A percentile compares a stretch with the other conserved stretches of the same genome.
phyloP scores from a whole-genome alignment of 2,888 invertebrate genomes.

The Meganola albula region DNA sequence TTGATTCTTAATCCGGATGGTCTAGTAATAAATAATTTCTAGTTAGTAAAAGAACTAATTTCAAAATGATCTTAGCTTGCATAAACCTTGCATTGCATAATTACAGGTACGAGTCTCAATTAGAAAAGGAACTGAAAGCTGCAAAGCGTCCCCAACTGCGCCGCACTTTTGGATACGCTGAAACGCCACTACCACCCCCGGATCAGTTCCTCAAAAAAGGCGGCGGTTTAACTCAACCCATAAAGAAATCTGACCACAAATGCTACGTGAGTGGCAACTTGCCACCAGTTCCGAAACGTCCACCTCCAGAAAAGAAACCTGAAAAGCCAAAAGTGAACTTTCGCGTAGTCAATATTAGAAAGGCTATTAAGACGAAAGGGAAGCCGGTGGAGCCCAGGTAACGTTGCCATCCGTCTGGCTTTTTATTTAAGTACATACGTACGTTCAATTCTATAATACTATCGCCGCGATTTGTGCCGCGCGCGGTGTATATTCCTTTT shows the following conservation, averaged over 20 bases:
- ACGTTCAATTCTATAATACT: no score
- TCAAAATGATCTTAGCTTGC: no score
- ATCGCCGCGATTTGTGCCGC: no score
- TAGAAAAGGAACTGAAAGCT: slow-evolving; percentile 64
- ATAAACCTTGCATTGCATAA: no score
- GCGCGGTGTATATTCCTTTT: no score
- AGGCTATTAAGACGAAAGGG: slow-evolving; percentile 72
- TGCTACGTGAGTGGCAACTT: slow-evolving; percentile 52
- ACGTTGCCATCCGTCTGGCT: background rate
- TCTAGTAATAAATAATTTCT: no score
- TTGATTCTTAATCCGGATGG: no score
- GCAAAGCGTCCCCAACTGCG: slow-evolving; percentile 62
- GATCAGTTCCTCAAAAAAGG: slow-evolving; percentile 81
- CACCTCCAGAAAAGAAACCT: slow-evolving; percentile 44
- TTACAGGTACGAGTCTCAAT: slow-evolving; percentile 71
- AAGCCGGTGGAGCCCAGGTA: slow-evolving; percentile 75
- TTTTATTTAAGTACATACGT: no score
- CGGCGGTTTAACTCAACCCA: slow-evolving; percentile 64
- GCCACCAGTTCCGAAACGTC: slow-evolving; percentile 68
- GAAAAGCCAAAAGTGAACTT: slow-evolving; percentile 71
- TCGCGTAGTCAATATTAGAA: slow-evolving; percentile 78
- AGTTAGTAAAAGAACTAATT: no score
- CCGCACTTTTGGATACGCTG: slow-evolving; percentile 83
- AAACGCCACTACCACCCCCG: slow-evolving; percentile 78
- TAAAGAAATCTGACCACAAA: slow-evolving; percentile 56